Evolutionary conservation across 1,140 invertebrate genomes (phyloP).

Genomic region (Ectropis grisescens): DNA sequence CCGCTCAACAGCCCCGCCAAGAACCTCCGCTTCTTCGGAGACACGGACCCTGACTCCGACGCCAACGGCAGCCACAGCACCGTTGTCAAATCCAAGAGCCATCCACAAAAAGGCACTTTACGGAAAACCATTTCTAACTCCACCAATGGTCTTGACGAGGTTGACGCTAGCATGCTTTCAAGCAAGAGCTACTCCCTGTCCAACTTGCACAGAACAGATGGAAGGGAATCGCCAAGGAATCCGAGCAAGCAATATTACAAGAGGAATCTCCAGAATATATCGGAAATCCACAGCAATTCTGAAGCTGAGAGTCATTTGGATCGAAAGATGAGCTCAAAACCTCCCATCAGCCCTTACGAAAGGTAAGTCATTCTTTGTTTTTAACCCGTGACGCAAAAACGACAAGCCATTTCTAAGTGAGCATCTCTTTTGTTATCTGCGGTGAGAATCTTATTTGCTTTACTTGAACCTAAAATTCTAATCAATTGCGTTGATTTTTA

Average conservation of each 20-base stretch:
- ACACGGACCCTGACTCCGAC: slow-evolving; percentile 82
- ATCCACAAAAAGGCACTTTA: slow-evolving; percentile 25
- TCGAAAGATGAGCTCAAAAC: slow-evolving; percentile 37
- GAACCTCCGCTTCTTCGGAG: slow-evolving; percentile 84
- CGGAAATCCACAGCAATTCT: slow-evolving; percentile 67
- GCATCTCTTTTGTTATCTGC: no score
- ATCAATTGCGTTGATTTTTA: no score
- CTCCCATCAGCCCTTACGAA: slow-evolving; percentile 62
- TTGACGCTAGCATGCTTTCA: slow-evolving; percentile 44
- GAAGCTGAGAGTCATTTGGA: slow-evolving; percentile 52
- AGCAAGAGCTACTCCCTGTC: slow-evolving; percentile 58
- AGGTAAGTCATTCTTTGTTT: no score
- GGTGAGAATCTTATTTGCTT: no score
- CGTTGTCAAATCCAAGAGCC: slow-evolving; percentile 33
- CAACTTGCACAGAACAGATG: slow-evolving; percentile 46
- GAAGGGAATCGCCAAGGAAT: slow-evolving; percentile 35
- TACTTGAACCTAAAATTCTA: no score
- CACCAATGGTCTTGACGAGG: slow-evolving; percentile 53
- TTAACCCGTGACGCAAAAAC: no score
- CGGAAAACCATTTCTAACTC: slow-evolving; percentile 56
- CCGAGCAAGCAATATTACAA: slow-evolving; percentile 47
- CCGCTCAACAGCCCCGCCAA: slow-evolving; percentile 68
- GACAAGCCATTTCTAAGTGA: no score
- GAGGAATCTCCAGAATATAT: slow-evolving; percentile 71
- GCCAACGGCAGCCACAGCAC: slow-evolving; percentile 54